phyloP scores from a whole-genome alignment of 2,113 vertebrate genomes.

The Bos javanicus region DNA sequence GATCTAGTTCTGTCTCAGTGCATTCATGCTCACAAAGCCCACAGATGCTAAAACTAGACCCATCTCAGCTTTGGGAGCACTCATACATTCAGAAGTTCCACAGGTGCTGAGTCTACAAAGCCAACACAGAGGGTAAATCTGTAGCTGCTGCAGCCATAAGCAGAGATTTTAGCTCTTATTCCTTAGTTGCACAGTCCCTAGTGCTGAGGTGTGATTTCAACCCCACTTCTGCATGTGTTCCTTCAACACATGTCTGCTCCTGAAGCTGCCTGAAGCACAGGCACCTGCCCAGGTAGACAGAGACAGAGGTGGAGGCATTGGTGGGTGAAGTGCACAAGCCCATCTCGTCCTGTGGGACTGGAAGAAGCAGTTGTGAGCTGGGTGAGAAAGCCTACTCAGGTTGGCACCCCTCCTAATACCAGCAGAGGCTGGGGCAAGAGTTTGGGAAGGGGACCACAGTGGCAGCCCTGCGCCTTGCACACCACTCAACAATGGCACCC shows the following conservation, averaged over 20 bases:
- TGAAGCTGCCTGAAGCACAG: not conserved
- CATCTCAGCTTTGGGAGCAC: not conserved
- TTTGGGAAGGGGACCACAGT: not conserved
- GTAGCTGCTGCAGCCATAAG: not conserved
- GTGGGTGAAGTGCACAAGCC: not conserved
- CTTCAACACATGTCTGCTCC: not conserved
- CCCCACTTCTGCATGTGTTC: not conserved
- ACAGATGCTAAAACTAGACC: not conserved
- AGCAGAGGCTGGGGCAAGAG: not conserved
- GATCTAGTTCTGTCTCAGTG: not conserved
- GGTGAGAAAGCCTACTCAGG: not conserved
- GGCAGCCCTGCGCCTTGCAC: not conserved
- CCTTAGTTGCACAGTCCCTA: not conserved
- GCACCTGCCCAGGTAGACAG: not conserved
- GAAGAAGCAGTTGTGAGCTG: not conserved
- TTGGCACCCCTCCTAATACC: not conserved
- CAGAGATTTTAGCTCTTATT: not conserved
- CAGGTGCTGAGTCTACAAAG: not conserved
- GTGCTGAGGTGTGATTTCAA: not conserved
- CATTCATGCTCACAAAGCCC: not conserved
- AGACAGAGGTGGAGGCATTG: not conserved
- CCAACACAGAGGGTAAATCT: not conserved
- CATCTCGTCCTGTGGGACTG: not conserved
- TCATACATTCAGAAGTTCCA: not conserved
- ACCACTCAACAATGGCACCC: not conserved